Base-by-base conservation (phyloP, 2,113 vertebrate genomes). In the Puntigrus tetrazona region DNA sequence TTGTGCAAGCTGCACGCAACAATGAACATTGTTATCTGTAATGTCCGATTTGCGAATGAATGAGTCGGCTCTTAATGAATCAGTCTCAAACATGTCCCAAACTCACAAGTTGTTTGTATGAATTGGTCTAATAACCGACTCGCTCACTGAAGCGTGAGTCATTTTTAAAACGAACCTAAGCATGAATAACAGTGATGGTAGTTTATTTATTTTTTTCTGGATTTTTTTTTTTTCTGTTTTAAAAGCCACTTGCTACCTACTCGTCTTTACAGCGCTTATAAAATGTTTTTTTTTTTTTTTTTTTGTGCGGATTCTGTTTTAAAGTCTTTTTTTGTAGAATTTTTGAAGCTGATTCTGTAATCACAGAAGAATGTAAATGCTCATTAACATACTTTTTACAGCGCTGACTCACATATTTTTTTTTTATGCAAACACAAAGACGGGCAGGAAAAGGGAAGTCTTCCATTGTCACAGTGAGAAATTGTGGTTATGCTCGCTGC, bases 391-490 rank as follows among this genome's bases (percentile, higher is more conserved):
- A 45, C 83, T 74, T 50, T 45, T 14, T 57, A 69, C 29, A 7
- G 69, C 65, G 65, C 57, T 13, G 18, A 20, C 47, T 4, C 43
- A 4, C 8, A 3, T 20, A 27, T 9, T 29, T 7, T 65, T 29
- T 7, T 65, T 86, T 78, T 74, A 22, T 69, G 38, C 43, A 70
- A 84, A 57, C 76, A 27, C 72, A 61, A 25, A 52, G 80, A 29
- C 29, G 2, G 27, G 13, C 20, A 22, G 70, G 61, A 70, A 36
- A 67, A 67, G 73, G 63, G 50, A 77, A 59, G 47, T 67, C 22
- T 43, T 67, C 34, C 13, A 67, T 31, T 65, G 47, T 82, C 70
- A 47, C 5, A 85, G 73, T 20, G 29, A 63, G 16, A 69, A 36
- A 31, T 31, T 36, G 69, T 73, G 65, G 55, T 27, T 36, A 27